A percentile compares a stretch with the other conserved stretches of the same genome.
Evolutionary conservation across 2,888 invertebrate species (phyloP).

Genomic region (Pecten maximus): DNA sequence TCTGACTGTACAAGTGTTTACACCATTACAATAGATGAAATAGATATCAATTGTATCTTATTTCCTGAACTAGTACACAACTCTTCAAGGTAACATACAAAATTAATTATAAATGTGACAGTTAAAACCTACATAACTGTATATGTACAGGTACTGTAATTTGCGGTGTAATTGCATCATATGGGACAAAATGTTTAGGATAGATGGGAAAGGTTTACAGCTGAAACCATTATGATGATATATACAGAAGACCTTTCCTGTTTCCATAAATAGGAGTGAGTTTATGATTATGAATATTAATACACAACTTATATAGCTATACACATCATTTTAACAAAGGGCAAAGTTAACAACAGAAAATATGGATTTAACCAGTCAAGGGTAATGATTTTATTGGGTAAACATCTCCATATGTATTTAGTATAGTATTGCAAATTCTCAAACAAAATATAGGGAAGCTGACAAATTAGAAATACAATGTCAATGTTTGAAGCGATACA

Average conservation of each 20-base stretch:
- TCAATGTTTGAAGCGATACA: too few species aligned
- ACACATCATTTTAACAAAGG: background rate
- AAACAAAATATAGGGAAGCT: too few species aligned
- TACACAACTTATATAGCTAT: background rate
- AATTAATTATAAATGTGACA: too few species aligned
- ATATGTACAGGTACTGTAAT: too few species aligned
- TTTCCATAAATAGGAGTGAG: background rate
- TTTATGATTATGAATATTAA: background rate
- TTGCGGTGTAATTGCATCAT: too few species aligned
- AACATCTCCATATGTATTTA: background rate
- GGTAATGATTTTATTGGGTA: background rate
- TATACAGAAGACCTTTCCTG: background rate
- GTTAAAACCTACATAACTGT: too few species aligned
- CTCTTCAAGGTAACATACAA: too few species aligned
- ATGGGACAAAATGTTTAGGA: too few species aligned
- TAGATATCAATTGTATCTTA: background rate
- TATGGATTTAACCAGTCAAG: background rate
- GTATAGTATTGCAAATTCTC: background rate
- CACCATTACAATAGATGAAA: background rate
- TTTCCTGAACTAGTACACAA: background rate
- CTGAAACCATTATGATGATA: background rate
- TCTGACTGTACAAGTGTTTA: background rate
- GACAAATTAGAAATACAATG: too few species aligned
- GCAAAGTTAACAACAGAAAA: background rate
- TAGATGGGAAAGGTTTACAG: background rate